Base-by-base conservation (phyloP, 2,888 invertebrate species). In the Lasius fuliginosus region DNA sequence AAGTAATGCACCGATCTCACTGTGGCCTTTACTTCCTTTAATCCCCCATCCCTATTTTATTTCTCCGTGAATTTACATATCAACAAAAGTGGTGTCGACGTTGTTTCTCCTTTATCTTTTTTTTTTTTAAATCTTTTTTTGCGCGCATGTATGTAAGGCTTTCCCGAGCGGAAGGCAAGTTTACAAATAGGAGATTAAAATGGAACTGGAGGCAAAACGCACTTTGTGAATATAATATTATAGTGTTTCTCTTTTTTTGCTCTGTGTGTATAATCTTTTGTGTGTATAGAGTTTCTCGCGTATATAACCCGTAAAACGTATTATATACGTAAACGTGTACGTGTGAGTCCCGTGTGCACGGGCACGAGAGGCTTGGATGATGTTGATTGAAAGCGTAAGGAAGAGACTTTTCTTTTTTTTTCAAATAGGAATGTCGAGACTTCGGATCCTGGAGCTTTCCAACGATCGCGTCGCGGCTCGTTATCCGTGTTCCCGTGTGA, bases 81-180 rank as follows among this genome's bases (percentile, higher is more conserved):
- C 92, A 94, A 94, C 92, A 92, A 93, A 92, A 94, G 94, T 94
- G 94, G 94, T 94, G 94, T 94, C 94, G 94, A 94, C 94, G 94
- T 90, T 84, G 74, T 85, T 87, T 68, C 23, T 56, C n/a, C 69
- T 15, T 64, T 23, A 23, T 30, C 18, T 49, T 60, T 53, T 53
- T 15, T 9, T 77, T 81, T 85, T 75, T 69, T 82, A 68, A 67
- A 64, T 85, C 83, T 79, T 84, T 82, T 83, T 77, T 84, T 82
- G 74, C 87, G 81, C 84, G 71, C 79, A 79, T 84, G 71, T 76
- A 69, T 83, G 71, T 76, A 68, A 74, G 75, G 74, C 68, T 77
- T 81, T 89, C 82, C 83, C 68, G 83, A 83, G 76, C 87, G 87
- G 84, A 90, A 86, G 89, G 90, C 82, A 88, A 88, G 84, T 90